Evolutionary conservation across 2,888 invertebrate genomes (phyloP).

Genomic region (Tetragonula carbonaria): DNA sequence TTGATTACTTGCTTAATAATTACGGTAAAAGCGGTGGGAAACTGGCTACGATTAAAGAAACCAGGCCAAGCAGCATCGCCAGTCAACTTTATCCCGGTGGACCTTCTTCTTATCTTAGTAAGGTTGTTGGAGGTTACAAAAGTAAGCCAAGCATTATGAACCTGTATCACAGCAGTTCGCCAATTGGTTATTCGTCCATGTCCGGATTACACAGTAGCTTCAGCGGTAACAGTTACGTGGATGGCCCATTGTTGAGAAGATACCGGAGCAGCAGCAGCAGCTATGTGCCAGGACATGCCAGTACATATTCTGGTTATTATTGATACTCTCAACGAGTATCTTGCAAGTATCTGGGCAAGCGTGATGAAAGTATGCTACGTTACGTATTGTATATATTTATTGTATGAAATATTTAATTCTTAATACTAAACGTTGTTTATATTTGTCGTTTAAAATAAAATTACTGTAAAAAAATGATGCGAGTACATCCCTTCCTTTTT

Average conservation of each 20-base stretch:
- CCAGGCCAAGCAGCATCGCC: constrained; percentile 57
- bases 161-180: constrained; percentile 48
- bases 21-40: constrained; percentile 72
- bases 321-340: constrained; percentile 35
- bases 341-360: too few species aligned
- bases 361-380: constrained; percentile 25
- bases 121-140: constrained; percentile 70
- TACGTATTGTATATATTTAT: constrained; percentile 60
- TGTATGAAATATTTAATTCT: constrained; percentile 47
- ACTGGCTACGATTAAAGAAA: constrained; percentile 73
- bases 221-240: constrained; percentile 60
- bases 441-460: constrained; percentile 60
- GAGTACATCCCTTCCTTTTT: not conserved
- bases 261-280: constrained; percentile 64
- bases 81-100: constrained; percentile 55
- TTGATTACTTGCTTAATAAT: constrained; percentile 66
- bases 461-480: constrained; percentile 18
- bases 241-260: constrained; percentile 64
- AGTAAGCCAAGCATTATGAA: constrained; percentile 62
- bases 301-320: constrained; percentile 54
- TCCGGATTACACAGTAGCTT: constrained; percentile 61
- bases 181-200: constrained; percentile 63
- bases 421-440: constrained; percentile 46
- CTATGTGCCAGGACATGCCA: constrained; percentile 54
- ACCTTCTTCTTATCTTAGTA: constrained; percentile 62